phyloP scores from a whole-genome alignment of 1,140 invertebrate genomes.

The Bemisia tabaci region DNA sequence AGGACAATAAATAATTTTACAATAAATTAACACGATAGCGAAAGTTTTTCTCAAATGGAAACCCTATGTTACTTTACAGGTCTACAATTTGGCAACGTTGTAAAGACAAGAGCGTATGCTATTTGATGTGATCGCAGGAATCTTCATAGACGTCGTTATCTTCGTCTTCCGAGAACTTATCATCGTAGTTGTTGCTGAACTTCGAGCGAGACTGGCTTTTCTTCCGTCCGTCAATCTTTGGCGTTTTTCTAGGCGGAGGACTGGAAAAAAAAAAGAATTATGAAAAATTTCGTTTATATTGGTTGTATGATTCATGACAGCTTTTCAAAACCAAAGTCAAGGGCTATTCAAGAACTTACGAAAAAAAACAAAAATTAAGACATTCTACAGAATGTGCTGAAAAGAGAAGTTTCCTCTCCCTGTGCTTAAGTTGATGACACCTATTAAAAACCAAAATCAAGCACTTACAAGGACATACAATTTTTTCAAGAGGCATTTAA shows the following conservation, averaged over 20 bases:
- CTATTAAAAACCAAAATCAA: too few species aligned
- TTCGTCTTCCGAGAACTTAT: not conserved
- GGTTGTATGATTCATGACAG: too few species aligned
- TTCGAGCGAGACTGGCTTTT: not conserved
- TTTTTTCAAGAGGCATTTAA: too few species aligned
- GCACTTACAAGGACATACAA: too few species aligned
- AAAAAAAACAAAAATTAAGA: not conserved
- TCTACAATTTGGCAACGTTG: not conserved
- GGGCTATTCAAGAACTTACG: too few species aligned
- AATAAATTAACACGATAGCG: not conserved
- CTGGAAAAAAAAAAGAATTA: not conserved
- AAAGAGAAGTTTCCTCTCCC: not conserved
- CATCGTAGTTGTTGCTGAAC: not conserved
- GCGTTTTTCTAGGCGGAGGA: not conserved
- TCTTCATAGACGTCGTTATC: not conserved
- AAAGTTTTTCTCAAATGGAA: not conserved
- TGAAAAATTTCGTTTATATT: too few species aligned
- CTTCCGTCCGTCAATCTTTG: not conserved
- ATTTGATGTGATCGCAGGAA: not conserved
- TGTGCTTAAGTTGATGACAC: too few species aligned
- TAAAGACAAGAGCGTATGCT: not conserved
- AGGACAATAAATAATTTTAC: not conserved
- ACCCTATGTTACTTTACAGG: not conserved
- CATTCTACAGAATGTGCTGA: not conserved
- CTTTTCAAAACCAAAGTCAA: too few species aligned